Percentiles rank a stretch among this genome's conserved stretches.
Conservation (phyloP, 2,113 vertebrate genomes). For the Sphyrna mokarran region DNA sequence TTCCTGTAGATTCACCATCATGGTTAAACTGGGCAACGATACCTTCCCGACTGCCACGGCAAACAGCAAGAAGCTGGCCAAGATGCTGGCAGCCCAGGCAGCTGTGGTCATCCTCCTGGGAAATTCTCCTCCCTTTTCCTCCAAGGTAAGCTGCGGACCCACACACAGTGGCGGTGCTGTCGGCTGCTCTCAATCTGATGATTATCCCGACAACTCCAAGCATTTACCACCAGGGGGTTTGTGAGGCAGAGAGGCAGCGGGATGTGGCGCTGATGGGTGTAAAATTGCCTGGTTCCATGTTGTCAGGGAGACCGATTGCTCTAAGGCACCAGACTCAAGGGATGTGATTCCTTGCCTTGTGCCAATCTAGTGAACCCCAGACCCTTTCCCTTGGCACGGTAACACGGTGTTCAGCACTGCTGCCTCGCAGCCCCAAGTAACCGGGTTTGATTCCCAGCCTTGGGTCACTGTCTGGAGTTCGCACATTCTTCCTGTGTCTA, state of each 20-base stretch:
- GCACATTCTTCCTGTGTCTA: too few relatives aligned
- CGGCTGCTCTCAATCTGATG: neutral
- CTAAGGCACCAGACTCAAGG: too few relatives aligned
- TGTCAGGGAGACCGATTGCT: too few relatives aligned
- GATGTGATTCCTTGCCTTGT: too few relatives aligned
- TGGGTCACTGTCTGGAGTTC: too few relatives aligned
- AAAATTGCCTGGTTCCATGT: neutral
- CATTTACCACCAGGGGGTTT: too few relatives aligned
- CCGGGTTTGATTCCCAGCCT: too few relatives aligned
- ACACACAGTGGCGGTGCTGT: neutral
- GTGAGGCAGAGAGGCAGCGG: neutral
- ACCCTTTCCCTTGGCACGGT: too few relatives aligned
- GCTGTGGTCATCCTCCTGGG: conserved; percentile 80
- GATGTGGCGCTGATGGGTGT: neutral
- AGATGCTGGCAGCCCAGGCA: conserved; percentile 87
- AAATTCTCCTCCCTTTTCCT: conserved; percentile 53
- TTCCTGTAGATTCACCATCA: conserved; percentile 78
- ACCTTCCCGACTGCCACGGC: conserved; percentile 77
- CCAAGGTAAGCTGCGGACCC: conserved; percentile 48
- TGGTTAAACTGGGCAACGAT: conserved; percentile 77
- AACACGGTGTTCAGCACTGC: too few relatives aligned
- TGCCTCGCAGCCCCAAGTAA: too few relatives aligned
- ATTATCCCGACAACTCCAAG: too few relatives aligned
- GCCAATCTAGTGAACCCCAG: too few relatives aligned
- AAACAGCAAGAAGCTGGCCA: conserved; percentile 89